These are phyloP conservation scores for Odontophorus gujanensis DNA, from an alignment of 2,113 vertebrate species.

Conservation along the genomic window DNA sequence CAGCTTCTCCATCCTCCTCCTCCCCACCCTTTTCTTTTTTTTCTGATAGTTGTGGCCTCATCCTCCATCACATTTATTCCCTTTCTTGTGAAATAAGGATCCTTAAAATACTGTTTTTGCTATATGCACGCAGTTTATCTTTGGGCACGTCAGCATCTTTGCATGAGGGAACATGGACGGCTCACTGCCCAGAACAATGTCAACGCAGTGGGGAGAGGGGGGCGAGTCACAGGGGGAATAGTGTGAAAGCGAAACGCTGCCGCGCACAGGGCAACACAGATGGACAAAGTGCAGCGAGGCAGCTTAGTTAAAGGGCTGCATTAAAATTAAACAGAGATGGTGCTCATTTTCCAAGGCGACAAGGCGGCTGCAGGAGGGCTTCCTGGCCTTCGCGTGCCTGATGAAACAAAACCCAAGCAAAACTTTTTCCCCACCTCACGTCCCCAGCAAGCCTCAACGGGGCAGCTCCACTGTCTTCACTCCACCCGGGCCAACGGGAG, in stretches of 20 bases:
- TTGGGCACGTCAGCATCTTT: conserved; percentile 25
- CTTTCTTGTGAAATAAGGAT: conserved; percentile 28
- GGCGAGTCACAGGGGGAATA: conserved; percentile 43
- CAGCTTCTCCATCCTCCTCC: background rate
- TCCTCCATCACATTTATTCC: conserved; percentile 5
- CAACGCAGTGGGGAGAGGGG: background rate
- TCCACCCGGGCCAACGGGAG: background rate
- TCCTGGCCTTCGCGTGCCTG: rapidly evolving
- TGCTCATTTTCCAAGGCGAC: conserved; percentile 10
- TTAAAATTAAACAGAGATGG: conserved; percentile 45
- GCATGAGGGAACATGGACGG: background rate
- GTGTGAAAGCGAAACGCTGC: conserved; percentile 59
- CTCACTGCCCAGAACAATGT: background rate
- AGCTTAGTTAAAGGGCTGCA: conserved; percentile 60
- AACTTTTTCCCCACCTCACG: background rate
- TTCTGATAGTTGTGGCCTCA: background rate
- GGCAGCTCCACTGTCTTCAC: background rate
- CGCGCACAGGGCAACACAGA: conserved; percentile 54
- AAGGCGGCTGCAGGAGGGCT: background rate
- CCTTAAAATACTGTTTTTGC: background rate
- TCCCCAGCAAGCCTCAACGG: background rate
- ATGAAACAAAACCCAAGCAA: background rate
- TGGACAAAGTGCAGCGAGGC: conserved; percentile 45
- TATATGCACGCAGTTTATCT: background rate
- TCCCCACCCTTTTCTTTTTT: background rate